Base-by-base conservation (phyloP, 2,888 invertebrate species). In the Sminthurides aquaticus region DNA sequence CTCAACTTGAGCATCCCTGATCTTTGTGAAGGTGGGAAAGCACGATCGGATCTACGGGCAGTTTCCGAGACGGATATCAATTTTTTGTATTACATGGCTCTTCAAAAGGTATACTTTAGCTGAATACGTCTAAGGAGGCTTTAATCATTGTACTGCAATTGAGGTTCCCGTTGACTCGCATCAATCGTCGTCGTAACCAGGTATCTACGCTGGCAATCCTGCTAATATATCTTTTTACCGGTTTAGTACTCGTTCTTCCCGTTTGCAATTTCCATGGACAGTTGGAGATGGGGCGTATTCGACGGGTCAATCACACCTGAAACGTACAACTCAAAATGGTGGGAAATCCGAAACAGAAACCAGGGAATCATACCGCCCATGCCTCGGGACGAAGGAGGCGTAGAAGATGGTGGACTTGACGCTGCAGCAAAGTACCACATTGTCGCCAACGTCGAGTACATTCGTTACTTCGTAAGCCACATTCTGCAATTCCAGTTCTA, bases 401-500 rank as follows among this genome's bases (percentile, higher is more conserved):
- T 76, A 29, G 61, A 65, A 18, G 74, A 75, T 54, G 59, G 65
- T 1, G 75, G 78, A 67, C 78, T 79, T 64, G 79, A 79, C 67
- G 73, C 79, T 5, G 78, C 77, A 1, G 73, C 78, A 2, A 79
- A 79, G 66, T 79, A 75, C 60, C 79, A 79, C 60, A 72, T 79
- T 20, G 75, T 76, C 3, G 72, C 68, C 26, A 75, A 77, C 69
- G 75, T 76, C n/a, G 69, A 68, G 58, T 74, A 75, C 60, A 64
- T 73, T 22, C 55, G 81, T 68, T 81, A 81, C 70, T 81, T 81
- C 72, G 78, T 81, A 29, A 78, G 79, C 65, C 77, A 77, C 68
- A 77, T 82, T 27, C 73, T 81, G 8, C 80, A 81, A 76, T 82
- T 81, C 76, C 81, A 81, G 73, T 80, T 81, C 70, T 80, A 80